Percentiles rank a stretch among this genome's conserved stretches.
Evolutionary conservation across 2,797 vertebrate genomes (phyloP).

Genomic region (Babyrousa celebensis): DNA sequence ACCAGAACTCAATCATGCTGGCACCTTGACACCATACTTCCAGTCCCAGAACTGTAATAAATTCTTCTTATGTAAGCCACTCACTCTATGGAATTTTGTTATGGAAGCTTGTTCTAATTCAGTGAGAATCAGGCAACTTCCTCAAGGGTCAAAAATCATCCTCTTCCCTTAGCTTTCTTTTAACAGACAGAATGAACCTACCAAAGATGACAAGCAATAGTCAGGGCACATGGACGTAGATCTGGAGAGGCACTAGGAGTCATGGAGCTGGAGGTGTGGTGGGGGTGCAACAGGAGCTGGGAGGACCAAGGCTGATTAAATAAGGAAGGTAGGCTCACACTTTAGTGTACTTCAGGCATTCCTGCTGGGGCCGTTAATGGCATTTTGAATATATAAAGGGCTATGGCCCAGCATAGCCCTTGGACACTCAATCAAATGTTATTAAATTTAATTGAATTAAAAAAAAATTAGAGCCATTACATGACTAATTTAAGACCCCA

Average conservation of each 20-base stretch:
- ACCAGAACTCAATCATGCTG: not conserved
- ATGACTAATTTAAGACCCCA: conserved; percentile 74
- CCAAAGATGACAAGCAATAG: not conserved
- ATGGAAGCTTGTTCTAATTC: not conserved
- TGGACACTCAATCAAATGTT: conserved; percentile 75
- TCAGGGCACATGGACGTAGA: not conserved
- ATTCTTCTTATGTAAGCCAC: not conserved
- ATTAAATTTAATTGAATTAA: conserved; percentile 83
- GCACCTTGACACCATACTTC: not conserved
- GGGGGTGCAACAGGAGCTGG: not conserved
- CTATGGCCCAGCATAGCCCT: not conserved
- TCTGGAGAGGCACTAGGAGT: not conserved
- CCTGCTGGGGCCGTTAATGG: conserved; percentile 40
- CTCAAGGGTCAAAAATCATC: not conserved
- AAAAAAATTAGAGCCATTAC: conserved; percentile 67
- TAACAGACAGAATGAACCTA: not conserved
- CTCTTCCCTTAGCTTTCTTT: not conserved
- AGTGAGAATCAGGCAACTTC: not conserved
- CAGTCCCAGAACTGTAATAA: not conserved
- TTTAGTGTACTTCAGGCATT: not conserved
- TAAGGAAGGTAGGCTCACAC: not conserved
- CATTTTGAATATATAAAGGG: conserved; percentile 55
- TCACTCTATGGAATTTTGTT: not conserved
- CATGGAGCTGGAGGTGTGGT: no score
- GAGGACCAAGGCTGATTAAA: not conserved